Conservation (phyloP, 2,113 vertebrate species). For the Corythaeola cristata region DNA sequence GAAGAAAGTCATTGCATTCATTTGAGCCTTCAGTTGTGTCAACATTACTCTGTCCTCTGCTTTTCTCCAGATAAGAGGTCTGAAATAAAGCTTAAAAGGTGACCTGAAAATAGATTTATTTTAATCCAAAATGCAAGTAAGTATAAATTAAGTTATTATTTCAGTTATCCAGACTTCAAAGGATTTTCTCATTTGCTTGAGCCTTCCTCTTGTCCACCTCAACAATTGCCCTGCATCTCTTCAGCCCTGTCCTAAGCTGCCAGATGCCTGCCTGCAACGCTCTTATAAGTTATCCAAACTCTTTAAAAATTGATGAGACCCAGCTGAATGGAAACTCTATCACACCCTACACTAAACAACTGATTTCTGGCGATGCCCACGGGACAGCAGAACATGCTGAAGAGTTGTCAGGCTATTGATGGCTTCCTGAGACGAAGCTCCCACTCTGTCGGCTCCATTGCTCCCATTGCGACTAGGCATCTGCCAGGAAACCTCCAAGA, state of each 20-base stretch:
- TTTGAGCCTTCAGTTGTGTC: neutral
- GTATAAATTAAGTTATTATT: neutral
- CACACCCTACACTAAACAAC: neutral
- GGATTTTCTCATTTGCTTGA: neutral
- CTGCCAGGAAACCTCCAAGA: neutral
- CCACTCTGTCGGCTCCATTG: rapidly evolving
- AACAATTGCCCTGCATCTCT: neutral
- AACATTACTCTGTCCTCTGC: neutral
- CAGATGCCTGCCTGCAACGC: neutral
- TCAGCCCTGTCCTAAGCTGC: neutral
- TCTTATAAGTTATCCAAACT: neutral
- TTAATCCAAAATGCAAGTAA: neutral
- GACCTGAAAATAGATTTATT: neutral
- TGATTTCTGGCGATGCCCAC: neutral
- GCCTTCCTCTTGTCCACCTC: neutral
- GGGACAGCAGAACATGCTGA: neutral
- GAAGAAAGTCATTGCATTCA: neutral
- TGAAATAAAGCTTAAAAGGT: neutral
- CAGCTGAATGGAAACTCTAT: neutral
- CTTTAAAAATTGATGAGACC: neutral
- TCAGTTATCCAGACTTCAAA: neutral
- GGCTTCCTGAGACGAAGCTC: neutral
- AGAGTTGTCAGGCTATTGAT: neutral
- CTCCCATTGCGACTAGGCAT: neutral
- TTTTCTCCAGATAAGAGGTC: neutral